Evolutionary conservation across 2,113 vertebrate genomes (phyloP).

Genomic region (Psophia crepitans): DNA sequence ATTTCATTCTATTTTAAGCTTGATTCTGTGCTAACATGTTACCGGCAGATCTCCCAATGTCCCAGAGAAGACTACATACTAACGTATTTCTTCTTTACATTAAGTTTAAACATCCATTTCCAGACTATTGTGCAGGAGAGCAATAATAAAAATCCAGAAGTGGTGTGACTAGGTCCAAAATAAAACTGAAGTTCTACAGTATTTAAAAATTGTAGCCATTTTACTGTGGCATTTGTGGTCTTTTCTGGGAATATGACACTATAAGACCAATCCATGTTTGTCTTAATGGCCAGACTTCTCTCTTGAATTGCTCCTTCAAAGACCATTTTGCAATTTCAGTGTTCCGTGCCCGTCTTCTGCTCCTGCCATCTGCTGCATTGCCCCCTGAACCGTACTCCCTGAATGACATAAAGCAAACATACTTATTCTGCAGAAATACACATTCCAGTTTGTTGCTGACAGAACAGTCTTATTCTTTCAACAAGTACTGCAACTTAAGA

Average conservation of each 20-base stretch:
- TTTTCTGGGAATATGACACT: not conserved
- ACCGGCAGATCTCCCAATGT: not conserved
- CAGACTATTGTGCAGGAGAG: not conserved
- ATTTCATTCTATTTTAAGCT: not conserved
- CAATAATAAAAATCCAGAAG: not conserved
- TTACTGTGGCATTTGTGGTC: not conserved
- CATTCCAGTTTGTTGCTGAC: not conserved
- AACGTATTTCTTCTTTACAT: not conserved
- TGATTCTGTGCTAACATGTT: not conserved
- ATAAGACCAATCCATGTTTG: not conserved
- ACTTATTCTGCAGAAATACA: not conserved
- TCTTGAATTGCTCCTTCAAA: not conserved
- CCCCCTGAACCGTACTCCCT: not conserved
- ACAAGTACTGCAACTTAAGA: not conserved
- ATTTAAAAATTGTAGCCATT: not conserved
- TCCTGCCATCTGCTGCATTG: not conserved
- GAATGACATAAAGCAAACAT: not conserved
- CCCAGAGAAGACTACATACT: not conserved
- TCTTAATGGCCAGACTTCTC: not conserved
- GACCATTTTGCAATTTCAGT: not conserved
- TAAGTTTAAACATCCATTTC: not conserved
- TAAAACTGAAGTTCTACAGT: not conserved
- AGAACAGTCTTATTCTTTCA: not conserved
- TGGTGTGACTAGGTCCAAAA: not conserved
- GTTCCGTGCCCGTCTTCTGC: not conserved